phyloP scores from a whole-genome alignment of 2,797 vertebrate genomes.

The Pseudochirops cupreus region DNA sequence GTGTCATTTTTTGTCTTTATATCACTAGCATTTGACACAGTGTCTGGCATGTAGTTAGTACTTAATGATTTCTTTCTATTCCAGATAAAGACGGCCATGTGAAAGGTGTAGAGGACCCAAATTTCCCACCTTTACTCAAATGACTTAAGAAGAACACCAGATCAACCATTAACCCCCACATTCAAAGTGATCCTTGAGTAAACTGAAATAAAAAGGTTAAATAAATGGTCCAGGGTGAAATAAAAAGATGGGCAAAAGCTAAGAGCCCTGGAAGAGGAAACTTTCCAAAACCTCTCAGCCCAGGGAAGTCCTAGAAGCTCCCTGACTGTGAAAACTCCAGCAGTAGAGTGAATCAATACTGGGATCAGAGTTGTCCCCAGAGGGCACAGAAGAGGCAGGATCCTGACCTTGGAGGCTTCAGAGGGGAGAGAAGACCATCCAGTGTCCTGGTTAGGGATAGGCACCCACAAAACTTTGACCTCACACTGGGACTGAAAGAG shows the following conservation, averaged over 20 bases:
- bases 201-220: too few species aligned
- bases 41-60: background rate
- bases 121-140: background rate
- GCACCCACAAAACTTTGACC: background rate
- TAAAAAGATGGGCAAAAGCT: background rate
- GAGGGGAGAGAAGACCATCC: background rate
- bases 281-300: background rate
- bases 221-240: background rate
- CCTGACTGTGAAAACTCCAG: background rate
- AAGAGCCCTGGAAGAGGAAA: background rate
- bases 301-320: background rate
- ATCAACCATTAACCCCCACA: background rate
- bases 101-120: background rate
- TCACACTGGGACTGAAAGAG: background rate
- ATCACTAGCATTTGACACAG: background rate
- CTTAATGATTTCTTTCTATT: background rate
- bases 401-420: background rate
- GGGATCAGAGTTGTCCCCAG: background rate
- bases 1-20: background rate
- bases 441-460: background rate
- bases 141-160: background rate
- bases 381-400: background rate
- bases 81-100: background rate
- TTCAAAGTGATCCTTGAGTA: background rate
- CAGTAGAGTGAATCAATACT: background rate